A percentile compares a stretch with the other conserved stretches of the same genome.
Evolutionary conservation across 2,797 vertebrate species (phyloP).

Genomic region (Manis crassicaudata): DNA sequence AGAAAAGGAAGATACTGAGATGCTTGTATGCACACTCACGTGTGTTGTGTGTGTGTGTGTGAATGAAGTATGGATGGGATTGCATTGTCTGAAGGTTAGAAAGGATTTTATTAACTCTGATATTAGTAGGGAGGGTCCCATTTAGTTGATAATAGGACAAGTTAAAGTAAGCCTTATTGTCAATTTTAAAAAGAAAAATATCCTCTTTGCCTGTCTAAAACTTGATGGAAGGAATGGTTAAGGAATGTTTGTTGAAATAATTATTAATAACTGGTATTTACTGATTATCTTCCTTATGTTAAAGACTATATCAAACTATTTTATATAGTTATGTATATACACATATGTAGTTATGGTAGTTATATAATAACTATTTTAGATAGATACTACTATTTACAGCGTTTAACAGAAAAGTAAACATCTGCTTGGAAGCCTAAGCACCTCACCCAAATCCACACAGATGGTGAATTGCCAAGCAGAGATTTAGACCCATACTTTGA

Average conservation of each 20-base stretch:
- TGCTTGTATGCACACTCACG: background rate
- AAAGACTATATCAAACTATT: background rate
- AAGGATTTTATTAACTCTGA: background rate
- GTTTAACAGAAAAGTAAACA: background rate
- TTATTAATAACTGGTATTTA: background rate
- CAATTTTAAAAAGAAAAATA: background rate
- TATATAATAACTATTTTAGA: background rate
- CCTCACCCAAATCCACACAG: background rate
- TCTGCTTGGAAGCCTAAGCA: background rate
- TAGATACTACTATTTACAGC: background rate
- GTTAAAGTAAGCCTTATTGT: background rate
- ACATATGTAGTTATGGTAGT: background rate
- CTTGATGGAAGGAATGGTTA: background rate
- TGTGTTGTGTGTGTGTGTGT: background rate
- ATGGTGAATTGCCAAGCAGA: background rate
- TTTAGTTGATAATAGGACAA: background rate
- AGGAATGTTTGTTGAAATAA: background rate
- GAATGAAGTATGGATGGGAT: background rate
- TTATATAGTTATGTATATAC: background rate
- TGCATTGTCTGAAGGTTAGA: background rate
- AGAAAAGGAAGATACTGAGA: background rate
- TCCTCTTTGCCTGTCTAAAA: background rate
- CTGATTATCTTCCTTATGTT: background rate
- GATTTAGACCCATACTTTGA: background rate
- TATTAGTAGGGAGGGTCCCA: background rate